Conservation (phyloP, 2,888 invertebrate genomes). For the Sialis lutaria region DNA sequence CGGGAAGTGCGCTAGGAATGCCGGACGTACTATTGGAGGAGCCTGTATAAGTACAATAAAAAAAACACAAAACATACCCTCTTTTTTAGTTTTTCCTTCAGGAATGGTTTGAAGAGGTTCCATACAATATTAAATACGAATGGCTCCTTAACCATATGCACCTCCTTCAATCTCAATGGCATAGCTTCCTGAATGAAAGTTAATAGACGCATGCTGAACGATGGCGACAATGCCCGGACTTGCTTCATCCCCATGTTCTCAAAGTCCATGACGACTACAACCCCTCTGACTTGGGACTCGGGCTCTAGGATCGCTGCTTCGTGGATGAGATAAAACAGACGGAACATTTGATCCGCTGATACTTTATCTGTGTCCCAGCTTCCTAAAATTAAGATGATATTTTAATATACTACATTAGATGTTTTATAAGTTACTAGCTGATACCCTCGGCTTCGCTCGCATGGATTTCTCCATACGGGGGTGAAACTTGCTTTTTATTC, state of each 20-base stretch:
- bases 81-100: constrained; percentile 57
- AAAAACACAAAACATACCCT: constrained; percentile 43
- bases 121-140: constrained; percentile 72
- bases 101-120: constrained; percentile 69
- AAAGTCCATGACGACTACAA: constrained; percentile 71
- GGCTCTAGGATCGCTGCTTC: constrained; percentile 59
- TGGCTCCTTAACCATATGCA: constrained; percentile 74
- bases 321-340: constrained; percentile 65
- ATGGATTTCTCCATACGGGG: no score
- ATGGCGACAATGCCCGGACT: constrained; percentile 48
- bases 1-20: no score
- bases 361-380: constrained; percentile 62
- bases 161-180: constrained; percentile 68
- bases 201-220: constrained; percentile 58
- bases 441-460: no score
- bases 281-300: constrained; percentile 64
- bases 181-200: constrained; percentile 76
- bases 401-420: background rate
- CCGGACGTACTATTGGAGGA: no score
- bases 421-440: no score
- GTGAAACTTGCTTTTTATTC: no score
- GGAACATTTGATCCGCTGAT: constrained; percentile 56
- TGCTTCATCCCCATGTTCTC: constrained; percentile 60
- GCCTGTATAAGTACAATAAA: no score
- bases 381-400: constrained; percentile 23